A percentile compares a stretch with the other conserved stretches of the same genome.
Conservation (phyloP, 2,888 invertebrate genomes). For the Andrena dorsata region DNA sequence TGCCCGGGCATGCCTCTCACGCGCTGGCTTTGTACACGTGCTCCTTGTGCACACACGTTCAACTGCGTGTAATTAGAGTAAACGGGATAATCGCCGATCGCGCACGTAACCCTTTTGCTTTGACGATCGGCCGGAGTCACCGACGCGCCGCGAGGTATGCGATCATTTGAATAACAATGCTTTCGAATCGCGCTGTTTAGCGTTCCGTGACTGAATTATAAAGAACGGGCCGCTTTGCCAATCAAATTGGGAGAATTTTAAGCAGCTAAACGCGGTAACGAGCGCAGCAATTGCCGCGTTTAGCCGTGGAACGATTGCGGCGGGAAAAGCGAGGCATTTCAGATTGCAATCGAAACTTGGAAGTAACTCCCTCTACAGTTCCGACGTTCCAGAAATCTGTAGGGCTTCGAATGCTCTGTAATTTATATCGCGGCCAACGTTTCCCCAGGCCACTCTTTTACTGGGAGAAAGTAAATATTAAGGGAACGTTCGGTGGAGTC, state of each 20-base stretch:
- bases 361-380: too few species aligned
- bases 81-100: not conserved
- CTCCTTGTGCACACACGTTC: not conserved
- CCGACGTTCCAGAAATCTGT: too few species aligned
- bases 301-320: slow-evolving; percentile 11
- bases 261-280: not conserved
- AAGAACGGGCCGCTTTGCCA: not conserved
- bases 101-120: not conserved
- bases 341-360: too few species aligned
- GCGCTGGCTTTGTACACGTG: not conserved
- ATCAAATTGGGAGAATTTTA: slow-evolving; percentile 8
- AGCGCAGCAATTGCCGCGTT: not conserved
- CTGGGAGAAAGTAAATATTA: not conserved
- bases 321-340: not conserved
- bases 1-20: not conserved
- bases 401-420: too few species aligned
- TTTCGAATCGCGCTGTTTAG: not conserved
- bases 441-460: not conserved
- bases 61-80: slow-evolving; percentile 7
- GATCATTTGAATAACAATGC: slow-evolving; percentile 23
- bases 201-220: not conserved
- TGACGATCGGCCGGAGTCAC: not conserved
- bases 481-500: not conserved
- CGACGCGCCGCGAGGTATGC: slow-evolving; percentile 5
- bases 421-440: too few species aligned